Conservation (phyloP, 2,113 vertebrate genomes). For the Lepus europaeus region DNA sequence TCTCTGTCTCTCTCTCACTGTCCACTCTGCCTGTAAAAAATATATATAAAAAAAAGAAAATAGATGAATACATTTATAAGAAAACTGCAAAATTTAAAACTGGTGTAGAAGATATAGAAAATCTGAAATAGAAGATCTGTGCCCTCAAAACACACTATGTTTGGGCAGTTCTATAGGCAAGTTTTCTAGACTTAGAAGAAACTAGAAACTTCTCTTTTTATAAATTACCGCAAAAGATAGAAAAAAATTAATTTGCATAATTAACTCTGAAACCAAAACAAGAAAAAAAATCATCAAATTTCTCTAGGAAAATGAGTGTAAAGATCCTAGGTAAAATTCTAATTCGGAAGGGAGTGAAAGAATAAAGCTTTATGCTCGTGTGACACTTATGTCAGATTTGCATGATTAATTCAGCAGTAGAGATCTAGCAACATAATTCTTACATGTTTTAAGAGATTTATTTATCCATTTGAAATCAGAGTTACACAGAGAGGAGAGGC, state of each 20-base stretch:
- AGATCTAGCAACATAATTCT: slow-evolving; percentile 24
- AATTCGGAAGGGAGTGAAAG: slow-evolving; percentile 36
- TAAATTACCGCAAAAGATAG: slow-evolving; percentile 27
- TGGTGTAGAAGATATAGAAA: slow-evolving; percentile 36
- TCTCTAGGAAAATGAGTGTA: background rate
- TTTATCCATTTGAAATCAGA: too few species aligned
- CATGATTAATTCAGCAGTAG: slow-evolving; percentile 46
- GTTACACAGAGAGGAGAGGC: too few species aligned
- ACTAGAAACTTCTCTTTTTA: slow-evolving; percentile 26
- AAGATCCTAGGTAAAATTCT: slow-evolving; percentile 49
- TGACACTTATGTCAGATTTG: slow-evolving; percentile 5
- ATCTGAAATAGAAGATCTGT: slow-evolving; percentile 17
- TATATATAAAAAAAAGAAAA: background rate
- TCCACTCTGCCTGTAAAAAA: too few species aligned
- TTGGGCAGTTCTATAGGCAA: background rate
- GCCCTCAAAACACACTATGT: background rate
- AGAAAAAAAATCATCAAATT: background rate
- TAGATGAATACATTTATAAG: slow-evolving; percentile 16
- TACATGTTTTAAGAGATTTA: too few species aligned
- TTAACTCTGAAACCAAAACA: slow-evolving; percentile 27
- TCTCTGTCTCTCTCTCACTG: too few species aligned
- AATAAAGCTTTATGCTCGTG: background rate
- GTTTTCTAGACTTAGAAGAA: slow-evolving; percentile 49
- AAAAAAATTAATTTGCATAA: slow-evolving; percentile 32
- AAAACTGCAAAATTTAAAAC: slow-evolving; percentile 58